Percentiles rank a stretch among this genome's conserved stretches.
Evolutionary conservation across 2,888 invertebrate species (phyloP).

Genomic region (Mimas tiliae): DNA sequence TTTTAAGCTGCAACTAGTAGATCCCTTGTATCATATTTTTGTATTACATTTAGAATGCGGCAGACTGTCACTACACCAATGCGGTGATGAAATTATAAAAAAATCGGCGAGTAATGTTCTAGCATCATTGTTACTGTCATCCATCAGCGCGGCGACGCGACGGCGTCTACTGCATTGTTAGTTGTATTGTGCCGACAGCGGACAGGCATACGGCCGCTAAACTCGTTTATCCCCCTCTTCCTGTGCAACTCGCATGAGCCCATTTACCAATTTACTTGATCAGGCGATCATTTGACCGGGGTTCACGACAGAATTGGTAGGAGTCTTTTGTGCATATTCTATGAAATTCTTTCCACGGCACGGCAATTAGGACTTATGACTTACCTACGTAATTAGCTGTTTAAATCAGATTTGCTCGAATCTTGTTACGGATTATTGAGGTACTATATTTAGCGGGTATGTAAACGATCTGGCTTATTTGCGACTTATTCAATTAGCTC

Average conservation of each 20-base stretch:
- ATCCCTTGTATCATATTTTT: too few species aligned
- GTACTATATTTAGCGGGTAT: too few species aligned
- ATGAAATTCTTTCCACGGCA: not conserved
- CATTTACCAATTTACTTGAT: conserved; percentile 73
- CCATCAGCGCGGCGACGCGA: not conserved
- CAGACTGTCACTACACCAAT: too few species aligned
- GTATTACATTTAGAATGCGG: too few species aligned
- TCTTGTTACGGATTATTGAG: conserved; percentile 3
- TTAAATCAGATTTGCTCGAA: not conserved
- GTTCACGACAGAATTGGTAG: conserved; percentile 35
- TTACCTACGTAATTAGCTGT: not conserved
- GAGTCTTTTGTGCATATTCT: conserved; percentile 10
- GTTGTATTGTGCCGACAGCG: conserved; percentile 7
- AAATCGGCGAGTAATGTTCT: not conserved
- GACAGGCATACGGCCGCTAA: conserved; percentile 32
- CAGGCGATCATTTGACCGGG: conserved; percentile 52
- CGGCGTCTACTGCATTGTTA: not conserved
- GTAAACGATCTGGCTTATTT: not conserved
- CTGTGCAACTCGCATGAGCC: conserved; percentile 55
- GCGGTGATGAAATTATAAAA: too few species aligned
- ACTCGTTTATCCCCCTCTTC: conserved; percentile 62
- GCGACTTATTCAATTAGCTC: not conserved
- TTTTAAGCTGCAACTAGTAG: too few species aligned
- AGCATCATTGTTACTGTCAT: not conserved
- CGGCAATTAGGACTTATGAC: not conserved